Evolutionary conservation across 2,797 vertebrate species (phyloP).

Genomic region (Pangasius macronema): DNA sequence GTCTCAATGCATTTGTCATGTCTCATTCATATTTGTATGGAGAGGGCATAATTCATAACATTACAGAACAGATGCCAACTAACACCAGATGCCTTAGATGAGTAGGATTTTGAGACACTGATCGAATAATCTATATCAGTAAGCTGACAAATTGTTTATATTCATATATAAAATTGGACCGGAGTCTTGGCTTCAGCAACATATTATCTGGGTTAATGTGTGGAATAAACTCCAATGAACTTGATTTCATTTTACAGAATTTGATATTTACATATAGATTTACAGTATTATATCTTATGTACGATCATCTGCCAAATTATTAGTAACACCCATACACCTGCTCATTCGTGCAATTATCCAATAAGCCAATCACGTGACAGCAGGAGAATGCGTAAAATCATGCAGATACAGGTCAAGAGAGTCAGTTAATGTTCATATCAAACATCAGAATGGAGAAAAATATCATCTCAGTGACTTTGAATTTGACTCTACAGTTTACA

Average conservation of each 20-base stretch:
- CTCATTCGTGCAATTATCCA: not conserved
- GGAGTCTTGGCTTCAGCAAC: not conserved
- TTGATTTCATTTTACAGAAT: not conserved
- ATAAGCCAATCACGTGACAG: not conserved
- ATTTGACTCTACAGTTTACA: not conserved
- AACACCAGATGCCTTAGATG: conserved; percentile 14
- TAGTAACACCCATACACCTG: not conserved
- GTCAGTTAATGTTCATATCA: not conserved
- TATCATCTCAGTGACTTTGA: not conserved
- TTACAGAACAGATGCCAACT: conserved; percentile 20
- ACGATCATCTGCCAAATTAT: not conserved
- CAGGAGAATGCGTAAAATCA: not conserved
- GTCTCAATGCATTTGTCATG: conserved; percentile 25
- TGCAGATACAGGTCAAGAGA: not conserved
- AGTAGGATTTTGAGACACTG: conserved; percentile 5
- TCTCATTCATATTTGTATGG: conserved; percentile 28
- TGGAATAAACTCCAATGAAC: not conserved
- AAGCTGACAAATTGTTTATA: conserved; percentile 11
- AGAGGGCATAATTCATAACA: conserved; percentile 35
- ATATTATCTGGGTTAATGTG: not conserved
- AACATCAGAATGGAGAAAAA: not conserved
- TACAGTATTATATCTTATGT: not conserved
- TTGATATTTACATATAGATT: not conserved
- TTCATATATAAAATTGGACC: conserved; percentile 11
- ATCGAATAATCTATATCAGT: conserved; percentile 14